Percentiles rank a stretch among this genome's conserved stretches.
Conservation (phyloP, 2,797 vertebrate genomes). For the Toxotes lorentzi region DNA sequence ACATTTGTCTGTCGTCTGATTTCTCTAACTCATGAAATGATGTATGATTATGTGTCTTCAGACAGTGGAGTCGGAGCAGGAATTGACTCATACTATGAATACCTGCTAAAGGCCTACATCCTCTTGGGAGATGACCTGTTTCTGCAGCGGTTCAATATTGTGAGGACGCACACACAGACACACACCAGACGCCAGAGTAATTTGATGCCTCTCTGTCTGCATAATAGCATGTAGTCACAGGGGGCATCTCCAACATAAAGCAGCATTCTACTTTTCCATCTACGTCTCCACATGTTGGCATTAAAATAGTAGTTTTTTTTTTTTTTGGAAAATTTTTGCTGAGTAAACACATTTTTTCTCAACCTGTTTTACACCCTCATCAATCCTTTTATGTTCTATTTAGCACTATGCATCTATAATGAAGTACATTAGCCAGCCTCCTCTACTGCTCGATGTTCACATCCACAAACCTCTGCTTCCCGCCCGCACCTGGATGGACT, state of each 20-base stretch:
- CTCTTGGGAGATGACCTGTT: slow-evolving; percentile 97
- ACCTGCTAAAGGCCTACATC: slow-evolving; percentile 97
- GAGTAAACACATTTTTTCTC: neutral
- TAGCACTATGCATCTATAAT: slow-evolving; percentile 99
- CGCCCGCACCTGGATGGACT: slow-evolving; percentile 99
- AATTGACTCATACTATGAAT: slow-evolving; percentile 99
- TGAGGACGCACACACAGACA: slow-evolving; percentile 78
- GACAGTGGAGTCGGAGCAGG: slow-evolving; percentile 99
- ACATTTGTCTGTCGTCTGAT: neutral
- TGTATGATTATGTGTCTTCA: slow-evolving; percentile 67
- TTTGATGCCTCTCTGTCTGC: slow-evolving; percentile 32
- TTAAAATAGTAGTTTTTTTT: neutral
- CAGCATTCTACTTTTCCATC: neutral
- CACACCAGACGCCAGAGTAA: slow-evolving; percentile 26
- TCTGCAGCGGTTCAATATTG: slow-evolving; percentile 98
- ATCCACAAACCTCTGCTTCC: slow-evolving; percentile 98
- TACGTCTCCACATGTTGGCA: neutral
- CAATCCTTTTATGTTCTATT: slow-evolving; percentile 9
- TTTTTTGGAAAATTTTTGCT: neutral
- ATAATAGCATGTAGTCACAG: slow-evolving; percentile 39
- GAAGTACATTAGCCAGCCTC: slow-evolving; percentile 99
- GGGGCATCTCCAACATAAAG: slow-evolving; percentile 10
- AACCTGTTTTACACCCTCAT: neutral
- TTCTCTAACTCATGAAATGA: slow-evolving; percentile 24
- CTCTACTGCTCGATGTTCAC: slow-evolving; percentile 95